Evolutionary conservation across 2,888 invertebrate genomes (phyloP), one percentile per base, ranked within the genome.

Genomic region (Cyrtodaria siliqua): DNA sequence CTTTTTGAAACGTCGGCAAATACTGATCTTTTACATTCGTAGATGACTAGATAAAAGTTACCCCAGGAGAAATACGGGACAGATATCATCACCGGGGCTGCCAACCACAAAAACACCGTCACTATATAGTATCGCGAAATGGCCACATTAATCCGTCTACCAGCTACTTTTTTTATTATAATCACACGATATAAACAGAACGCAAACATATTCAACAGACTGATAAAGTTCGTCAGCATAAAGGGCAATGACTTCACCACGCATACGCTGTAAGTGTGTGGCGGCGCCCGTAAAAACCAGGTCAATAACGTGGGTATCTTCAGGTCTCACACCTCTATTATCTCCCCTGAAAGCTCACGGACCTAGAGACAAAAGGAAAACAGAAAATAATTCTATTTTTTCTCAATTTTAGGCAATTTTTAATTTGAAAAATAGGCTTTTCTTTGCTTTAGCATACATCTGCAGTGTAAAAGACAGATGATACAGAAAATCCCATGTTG

Each of bases 221-320:
- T 56, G 8, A 53, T 66, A 42, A 29, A 66, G 27, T 66, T 66
- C 23, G 56, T 26, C 18, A 56, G 2, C 56, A 56, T 66, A 29
- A 47, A 66, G 1, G 66, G 66, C 14, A 56, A n/a, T 1, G 66
- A 56, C 33, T 66, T 66, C 1, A 66, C 16, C 6, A 66, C 47
- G 23, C 66, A 66, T n/a, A 24, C 20, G n/a, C 12, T 33, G n/a
- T 47, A 66, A 8, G 16, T 29, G 49, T 56, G n/a, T 1, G 66
- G 66, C 3, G 66, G 66, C 0, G 55, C 14, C 2, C 33, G 0
- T 12, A 66, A 23, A 24, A 56, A 66, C 66, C 66, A 66, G 6
- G 49, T 44, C 23, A 66, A 16, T 16, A 66, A 47, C 1, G 66
- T 47, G 1, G 66, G 66, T 1, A n/a, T n/a, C n/a, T n/a, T n/a